phyloP scores from a whole-genome alignment of 53 echinoderm and acorn worm genomes.

The Arbacia lixula region DNA sequence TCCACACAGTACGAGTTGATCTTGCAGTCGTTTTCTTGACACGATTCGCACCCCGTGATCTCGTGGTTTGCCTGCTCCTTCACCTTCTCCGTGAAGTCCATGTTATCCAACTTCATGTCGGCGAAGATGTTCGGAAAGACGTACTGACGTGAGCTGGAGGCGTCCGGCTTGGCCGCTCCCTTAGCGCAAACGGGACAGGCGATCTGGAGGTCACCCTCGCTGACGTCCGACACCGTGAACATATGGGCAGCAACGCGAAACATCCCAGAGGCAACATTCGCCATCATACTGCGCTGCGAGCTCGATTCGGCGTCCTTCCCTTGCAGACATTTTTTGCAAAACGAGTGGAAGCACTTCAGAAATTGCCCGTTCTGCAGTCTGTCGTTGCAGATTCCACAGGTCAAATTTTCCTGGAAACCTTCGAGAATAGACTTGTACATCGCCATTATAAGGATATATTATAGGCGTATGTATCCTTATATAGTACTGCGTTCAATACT shows the following conservation, averaged over 20 bases:
- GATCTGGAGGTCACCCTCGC: neutral
- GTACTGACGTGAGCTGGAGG: slow-evolving; percentile 4
- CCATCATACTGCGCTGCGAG: neutral
- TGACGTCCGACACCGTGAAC: neutral
- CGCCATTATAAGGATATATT: no score
- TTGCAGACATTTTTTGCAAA: slow-evolving; percentile 8
- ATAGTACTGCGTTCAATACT: no score
- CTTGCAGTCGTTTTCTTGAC: slow-evolving; percentile 26
- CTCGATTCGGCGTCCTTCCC: neutral
- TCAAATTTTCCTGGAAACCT: neutral
- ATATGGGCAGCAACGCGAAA: slow-evolving; percentile 6
- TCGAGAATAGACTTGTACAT: neutral
- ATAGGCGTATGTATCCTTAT: no score
- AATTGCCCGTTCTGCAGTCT: slow-evolving; percentile 4
- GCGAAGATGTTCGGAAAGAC: slow-evolving; percentile 21
- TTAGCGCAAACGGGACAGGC: neutral
- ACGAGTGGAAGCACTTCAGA: slow-evolving; percentile 12
- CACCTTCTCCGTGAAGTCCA: slow-evolving; percentile 20
- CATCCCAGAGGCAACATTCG: neutral
- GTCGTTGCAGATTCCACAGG: slow-evolving; percentile 7
- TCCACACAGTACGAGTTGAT: slow-evolving; percentile 16
- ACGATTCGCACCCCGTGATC: slow-evolving; percentile 9
- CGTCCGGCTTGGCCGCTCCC: neutral
- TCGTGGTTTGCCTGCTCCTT: neutral
- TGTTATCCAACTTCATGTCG: slow-evolving; percentile 1